These are phyloP conservation scores for Clivina fossor DNA, from an alignment of 2,888 invertebrate genomes.

Conservation along the genomic window DNA sequence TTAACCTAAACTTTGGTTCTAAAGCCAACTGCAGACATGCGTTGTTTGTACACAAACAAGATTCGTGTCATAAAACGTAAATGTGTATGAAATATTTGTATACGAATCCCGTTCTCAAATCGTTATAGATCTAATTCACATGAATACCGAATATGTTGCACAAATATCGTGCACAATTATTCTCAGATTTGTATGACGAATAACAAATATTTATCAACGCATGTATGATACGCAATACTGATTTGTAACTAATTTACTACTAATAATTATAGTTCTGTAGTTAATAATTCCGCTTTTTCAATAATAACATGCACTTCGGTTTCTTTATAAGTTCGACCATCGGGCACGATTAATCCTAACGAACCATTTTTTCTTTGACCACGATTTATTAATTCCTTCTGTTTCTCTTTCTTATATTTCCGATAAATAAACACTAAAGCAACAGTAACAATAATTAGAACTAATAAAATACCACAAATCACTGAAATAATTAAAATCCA, in stretches of 20 bases:
- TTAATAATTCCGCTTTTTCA: slow-evolving; percentile 79
- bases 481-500: slow-evolving; percentile 52
- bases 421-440: slow-evolving; percentile 52
- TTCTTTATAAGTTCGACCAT: slow-evolving; percentile 79
- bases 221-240: no score
- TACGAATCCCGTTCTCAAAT: no score
- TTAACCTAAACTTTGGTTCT: no score
- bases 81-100: no score
- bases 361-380: slow-evolving; percentile 55
- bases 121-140: no score
- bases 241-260: slow-evolving; percentile 3
- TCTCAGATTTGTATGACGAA: no score
- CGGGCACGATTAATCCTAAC: slow-evolving; percentile 74
- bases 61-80: no score
- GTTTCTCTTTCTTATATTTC: slow-evolving; percentile 50
- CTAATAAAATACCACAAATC: slow-evolving; percentile 51
- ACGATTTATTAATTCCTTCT: slow-evolving; percentile 49
- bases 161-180: no score
- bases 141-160: no score
- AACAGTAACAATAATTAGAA: slow-evolving; percentile 50
- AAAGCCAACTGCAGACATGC: no score
- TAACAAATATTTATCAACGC: no score
- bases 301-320: slow-evolving; percentile 85
- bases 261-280: slow-evolving; percentile 64
- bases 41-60: no score